Evolutionary conservation across 2,888 invertebrate species (phyloP).

Genomic region (Cephus rjabovi): DNA sequence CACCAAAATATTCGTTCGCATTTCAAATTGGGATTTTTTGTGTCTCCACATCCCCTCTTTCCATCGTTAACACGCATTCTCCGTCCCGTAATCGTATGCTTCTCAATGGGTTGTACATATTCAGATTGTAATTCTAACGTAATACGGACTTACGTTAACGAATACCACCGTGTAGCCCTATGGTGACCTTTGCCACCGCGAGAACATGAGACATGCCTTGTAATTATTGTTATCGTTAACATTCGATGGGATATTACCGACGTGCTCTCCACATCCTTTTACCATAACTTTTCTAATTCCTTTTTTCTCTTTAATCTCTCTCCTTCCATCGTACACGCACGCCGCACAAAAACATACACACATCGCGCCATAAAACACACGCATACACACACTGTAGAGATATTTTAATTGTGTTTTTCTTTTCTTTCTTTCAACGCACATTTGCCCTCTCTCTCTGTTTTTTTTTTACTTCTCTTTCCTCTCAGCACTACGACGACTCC

Average conservation of each 20-base stretch:
- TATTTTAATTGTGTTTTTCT: slow-evolving; percentile 38
- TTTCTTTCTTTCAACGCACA: slow-evolving; percentile 28
- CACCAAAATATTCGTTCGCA: slow-evolving; percentile 21
- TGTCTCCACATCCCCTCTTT: slow-evolving; percentile 4
- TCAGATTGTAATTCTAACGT: slow-evolving; percentile 56
- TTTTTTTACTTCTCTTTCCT: slow-evolving; percentile 3
- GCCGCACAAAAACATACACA: too few species aligned
- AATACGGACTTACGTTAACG: slow-evolving; percentile 45
- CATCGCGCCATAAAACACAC: too few species aligned
- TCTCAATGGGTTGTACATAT: slow-evolving; percentile 53
- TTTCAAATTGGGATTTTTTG: slow-evolving; percentile 29
- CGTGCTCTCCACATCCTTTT: too few species aligned
- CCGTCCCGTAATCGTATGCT: slow-evolving; percentile 19
- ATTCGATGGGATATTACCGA: too few species aligned
- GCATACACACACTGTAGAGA: slow-evolving; percentile 25
- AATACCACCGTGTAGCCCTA: slow-evolving; percentile 31
- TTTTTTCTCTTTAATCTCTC: too few species aligned
- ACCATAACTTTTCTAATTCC: too few species aligned
- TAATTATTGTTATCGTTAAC: too few species aligned
- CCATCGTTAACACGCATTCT: slow-evolving; percentile 9
- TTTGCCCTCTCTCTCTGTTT: slow-evolving; percentile 25
- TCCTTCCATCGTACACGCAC: too few species aligned
- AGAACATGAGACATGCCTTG: too few species aligned
- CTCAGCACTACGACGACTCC: not conserved
- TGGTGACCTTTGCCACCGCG: slow-evolving; percentile 31